A percentile compares a stretch with the other conserved stretches of the same genome.
Conservation (phyloP, 1,140 invertebrate genomes). For the Lepidotrigona ventralis region DNA sequence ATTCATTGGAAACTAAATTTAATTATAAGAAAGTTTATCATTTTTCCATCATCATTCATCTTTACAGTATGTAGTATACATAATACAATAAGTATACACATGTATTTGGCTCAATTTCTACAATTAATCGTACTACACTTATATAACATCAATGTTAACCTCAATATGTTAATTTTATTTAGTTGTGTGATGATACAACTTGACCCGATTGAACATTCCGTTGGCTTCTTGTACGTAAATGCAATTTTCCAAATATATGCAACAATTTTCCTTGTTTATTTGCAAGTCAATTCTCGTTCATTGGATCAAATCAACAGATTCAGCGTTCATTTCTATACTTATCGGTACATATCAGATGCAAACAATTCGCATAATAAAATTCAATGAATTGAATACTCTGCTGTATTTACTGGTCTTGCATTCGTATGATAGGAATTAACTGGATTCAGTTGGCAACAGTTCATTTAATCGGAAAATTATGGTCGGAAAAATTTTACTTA, state of each 20-base stretch:
- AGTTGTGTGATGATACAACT: neutral
- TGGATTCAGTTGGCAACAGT: too few relatives aligned
- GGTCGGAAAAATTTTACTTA: too few relatives aligned
- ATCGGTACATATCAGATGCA: neutral
- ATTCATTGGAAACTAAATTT: neutral
- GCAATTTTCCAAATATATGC: neutral
- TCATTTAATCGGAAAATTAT: too few relatives aligned
- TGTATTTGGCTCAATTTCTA: neutral
- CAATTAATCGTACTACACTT: neutral
- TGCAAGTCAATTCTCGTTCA: neutral
- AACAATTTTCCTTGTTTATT: neutral
- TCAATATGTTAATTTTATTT: slow-evolving; percentile 32
- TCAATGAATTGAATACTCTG: too few relatives aligned
- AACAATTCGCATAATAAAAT: neutral
- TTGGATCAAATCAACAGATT: neutral
- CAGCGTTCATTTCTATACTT: neutral
- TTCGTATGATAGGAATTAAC: too few relatives aligned
- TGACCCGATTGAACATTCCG: slow-evolving; percentile 5
- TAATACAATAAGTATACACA: too few relatives aligned
- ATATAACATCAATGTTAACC: neutral
- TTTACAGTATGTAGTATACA: neutral
- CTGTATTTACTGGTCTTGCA: too few relatives aligned
- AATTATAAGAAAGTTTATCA: neutral
- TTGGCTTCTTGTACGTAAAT: slow-evolving; percentile 13
- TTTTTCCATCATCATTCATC: neutral